phyloP scores from a whole-genome alignment of 2,888 invertebrate species.

The Biston betularia region DNA sequence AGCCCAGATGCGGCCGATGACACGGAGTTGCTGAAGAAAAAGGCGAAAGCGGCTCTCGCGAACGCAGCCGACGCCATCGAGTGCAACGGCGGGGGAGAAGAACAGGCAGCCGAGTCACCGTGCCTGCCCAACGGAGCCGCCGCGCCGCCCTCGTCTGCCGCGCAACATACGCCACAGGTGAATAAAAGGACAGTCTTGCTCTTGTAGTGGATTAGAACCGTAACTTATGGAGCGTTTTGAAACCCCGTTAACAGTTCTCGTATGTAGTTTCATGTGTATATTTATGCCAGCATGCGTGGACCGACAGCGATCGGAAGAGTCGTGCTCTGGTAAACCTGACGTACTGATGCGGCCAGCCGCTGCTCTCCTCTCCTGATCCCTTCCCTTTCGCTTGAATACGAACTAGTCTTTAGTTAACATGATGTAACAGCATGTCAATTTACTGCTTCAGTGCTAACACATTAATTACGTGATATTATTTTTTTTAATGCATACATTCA shows the following conservation, averaged over 20 bases:
- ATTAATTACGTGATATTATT: conserved; percentile 16
- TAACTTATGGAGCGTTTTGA: conserved; percentile 68
- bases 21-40: conserved; percentile 58
- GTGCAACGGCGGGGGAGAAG: conserved; percentile 60
- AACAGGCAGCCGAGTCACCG: conserved; percentile 27
- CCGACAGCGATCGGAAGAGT: conserved; percentile 72
- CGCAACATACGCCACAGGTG: conserved; percentile 69
- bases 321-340: conserved; percentile 43
- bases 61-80: conserved; percentile 51
- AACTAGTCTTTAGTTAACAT: conserved; percentile 36
- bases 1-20: conserved; percentile 48
- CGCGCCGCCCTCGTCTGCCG: conserved; percentile 42
- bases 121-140: conserved; percentile 33
- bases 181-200: conserved; percentile 74
- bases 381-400: conserved; percentile 57
- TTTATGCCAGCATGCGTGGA: conserved; percentile 77
- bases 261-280: conserved; percentile 79
- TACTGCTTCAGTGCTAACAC: conserved; percentile 71
- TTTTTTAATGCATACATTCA: neutral
- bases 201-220: conserved; percentile 80
- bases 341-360: conserved; percentile 31
- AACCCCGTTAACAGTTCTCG: conserved; percentile 70
- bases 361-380: conserved; percentile 52
- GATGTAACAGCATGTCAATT: conserved; percentile 62
- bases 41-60: conserved; percentile 51